A percentile compares a stretch with the other conserved stretches of the same genome.
These are phyloP conservation scores for Mellilla xanthometata DNA, from an alignment of 2,888 invertebrate genomes.

Conservation along the genomic window DNA sequence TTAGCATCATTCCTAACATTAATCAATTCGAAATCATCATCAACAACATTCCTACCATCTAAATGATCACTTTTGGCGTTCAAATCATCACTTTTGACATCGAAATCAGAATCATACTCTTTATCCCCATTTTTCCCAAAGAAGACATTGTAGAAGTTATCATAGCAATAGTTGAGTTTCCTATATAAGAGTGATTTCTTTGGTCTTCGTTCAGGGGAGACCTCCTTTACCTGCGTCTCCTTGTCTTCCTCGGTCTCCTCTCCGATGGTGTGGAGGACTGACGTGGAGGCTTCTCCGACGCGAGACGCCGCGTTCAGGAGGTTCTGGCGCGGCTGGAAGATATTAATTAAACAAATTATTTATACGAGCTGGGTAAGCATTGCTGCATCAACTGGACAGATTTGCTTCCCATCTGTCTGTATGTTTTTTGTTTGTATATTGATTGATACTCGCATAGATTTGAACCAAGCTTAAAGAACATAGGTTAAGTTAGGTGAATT, in stretches of 20 bases:
- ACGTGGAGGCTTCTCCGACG: constrained; percentile 98
- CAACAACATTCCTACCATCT: background rate
- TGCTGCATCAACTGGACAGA: too few species aligned
- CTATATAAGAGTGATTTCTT: constrained; percentile 71
- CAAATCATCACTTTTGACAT: constrained; percentile 21
- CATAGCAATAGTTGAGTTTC: constrained; percentile 75
- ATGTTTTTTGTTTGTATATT: too few species aligned
- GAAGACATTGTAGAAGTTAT: constrained; percentile 74
- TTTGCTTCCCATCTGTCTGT: too few species aligned
- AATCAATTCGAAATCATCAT: constrained; percentile 5
- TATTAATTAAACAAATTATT: too few species aligned
- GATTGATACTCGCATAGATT: too few species aligned
- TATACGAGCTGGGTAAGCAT: too few species aligned
- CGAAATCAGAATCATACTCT: constrained; percentile 58
- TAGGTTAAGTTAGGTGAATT: too few species aligned
- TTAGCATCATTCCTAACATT: constrained; percentile 34
- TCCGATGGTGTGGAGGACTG: constrained; percentile 95
- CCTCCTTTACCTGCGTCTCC: constrained; percentile 85
- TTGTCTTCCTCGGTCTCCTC: constrained; percentile 94
- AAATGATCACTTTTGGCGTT: background rate
- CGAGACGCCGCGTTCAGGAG: constrained; percentile 97
- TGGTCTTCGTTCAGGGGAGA: constrained; percentile 18
- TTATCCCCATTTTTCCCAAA: constrained; percentile 48
- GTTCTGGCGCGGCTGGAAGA: constrained; percentile 91
- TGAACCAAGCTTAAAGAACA: too few species aligned